Evolutionary conservation across 2,113 vertebrate species (phyloP).

Genomic region (Oncorhynchus tshawytscha): DNA sequence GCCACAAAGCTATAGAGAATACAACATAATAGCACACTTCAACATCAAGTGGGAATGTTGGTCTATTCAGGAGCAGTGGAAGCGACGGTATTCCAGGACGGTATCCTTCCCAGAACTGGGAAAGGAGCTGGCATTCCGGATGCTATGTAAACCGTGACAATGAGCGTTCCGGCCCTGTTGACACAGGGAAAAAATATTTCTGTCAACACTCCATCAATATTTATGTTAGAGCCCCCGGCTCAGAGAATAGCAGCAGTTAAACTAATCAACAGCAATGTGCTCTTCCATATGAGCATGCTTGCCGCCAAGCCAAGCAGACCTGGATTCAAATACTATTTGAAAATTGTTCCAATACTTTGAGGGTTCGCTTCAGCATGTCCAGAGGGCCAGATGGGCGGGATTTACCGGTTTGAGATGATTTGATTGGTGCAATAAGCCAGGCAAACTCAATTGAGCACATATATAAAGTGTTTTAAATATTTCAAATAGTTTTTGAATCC

Average conservation of each 20-base stretch:
- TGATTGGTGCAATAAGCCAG: too few relatives aligned
- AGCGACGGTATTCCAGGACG: neutral
- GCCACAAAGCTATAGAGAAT: neutral
- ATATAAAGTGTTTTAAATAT: too few relatives aligned
- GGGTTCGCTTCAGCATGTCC: too few relatives aligned
- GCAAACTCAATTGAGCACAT: too few relatives aligned
- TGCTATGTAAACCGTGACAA: slow-evolving; percentile 48
- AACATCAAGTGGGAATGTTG: slow-evolving; percentile 18
- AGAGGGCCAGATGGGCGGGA: too few relatives aligned
- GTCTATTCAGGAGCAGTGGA: slow-evolving; percentile 27
- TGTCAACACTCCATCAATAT: slow-evolving; percentile 69
- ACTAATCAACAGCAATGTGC: slow-evolving; percentile 56
- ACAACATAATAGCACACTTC: neutral
- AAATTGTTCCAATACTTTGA: too few relatives aligned
- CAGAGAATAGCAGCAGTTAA: slow-evolving; percentile 56
- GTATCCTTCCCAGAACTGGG: slow-evolving; percentile 25
- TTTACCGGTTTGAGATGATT: too few relatives aligned
- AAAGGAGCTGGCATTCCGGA: slow-evolving; percentile 55
- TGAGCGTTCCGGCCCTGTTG: slow-evolving; percentile 53
- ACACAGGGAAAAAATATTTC: slow-evolving; percentile 66
- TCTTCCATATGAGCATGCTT: slow-evolving; percentile 39
- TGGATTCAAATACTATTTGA: neutral
- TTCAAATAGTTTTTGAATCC: too few relatives aligned
- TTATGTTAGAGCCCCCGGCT: slow-evolving; percentile 53
- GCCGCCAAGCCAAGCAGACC: slow-evolving; percentile 26